Conservation (phyloP, 2,797 vertebrate genomes). For the Pangasius sanitwongsei region DNA sequence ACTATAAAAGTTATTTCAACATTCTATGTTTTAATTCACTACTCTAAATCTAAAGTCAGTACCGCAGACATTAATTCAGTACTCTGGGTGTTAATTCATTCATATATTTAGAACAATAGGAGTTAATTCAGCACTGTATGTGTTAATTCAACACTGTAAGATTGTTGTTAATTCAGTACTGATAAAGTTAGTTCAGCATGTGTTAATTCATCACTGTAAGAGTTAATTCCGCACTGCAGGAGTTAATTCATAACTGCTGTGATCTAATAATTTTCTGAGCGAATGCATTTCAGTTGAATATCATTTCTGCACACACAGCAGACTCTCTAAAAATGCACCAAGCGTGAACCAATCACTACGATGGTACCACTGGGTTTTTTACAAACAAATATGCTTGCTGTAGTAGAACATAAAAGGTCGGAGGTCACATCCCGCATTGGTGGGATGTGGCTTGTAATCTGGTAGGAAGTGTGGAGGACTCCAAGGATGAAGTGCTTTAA, state of each 20-base stretch:
- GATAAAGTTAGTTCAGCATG: neutral
- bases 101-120: too few species aligned
- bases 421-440: neutral
- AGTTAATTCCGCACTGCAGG: neutral
- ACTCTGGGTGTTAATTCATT: neutral
- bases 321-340: neutral
- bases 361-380: neutral
- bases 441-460: conserved; percentile 29
- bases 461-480: conserved; percentile 32
- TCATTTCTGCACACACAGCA: conserved; percentile 10
- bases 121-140: neutral
- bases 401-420: conserved; percentile 16
- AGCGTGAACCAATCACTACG: neutral
- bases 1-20: too few species aligned
- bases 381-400: neutral
- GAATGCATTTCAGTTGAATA: neutral
- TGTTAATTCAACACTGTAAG: neutral
- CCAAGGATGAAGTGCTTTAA: conserved; percentile 48
- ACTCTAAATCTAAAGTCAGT: neutral
- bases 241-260: neutral
- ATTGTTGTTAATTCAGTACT: neutral
- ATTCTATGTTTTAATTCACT: neutral
- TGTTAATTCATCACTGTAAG: neutral
- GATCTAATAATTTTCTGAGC: neutral
- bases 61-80: neutral